Conservation (phyloP, 2,888 invertebrate species). For the Nomada hirtipes region DNA sequence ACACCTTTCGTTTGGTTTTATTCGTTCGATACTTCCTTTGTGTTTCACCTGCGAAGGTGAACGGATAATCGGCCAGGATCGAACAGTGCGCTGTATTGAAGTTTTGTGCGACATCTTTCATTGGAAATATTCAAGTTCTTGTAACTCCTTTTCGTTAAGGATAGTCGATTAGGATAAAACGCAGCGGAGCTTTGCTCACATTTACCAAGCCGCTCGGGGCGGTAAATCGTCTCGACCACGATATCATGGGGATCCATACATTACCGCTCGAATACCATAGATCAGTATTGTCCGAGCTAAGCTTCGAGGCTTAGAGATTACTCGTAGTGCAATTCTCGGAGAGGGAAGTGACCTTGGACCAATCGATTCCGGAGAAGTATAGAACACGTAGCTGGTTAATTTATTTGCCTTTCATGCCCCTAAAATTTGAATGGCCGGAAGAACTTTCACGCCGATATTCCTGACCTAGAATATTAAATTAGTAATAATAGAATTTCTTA, state of each 20-base stretch:
- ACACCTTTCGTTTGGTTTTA: too few relatives aligned
- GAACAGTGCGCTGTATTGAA: too few relatives aligned
- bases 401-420: background rate
- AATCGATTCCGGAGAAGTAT: slow-evolving; percentile 4
- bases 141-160: background rate
- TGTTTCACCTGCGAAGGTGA: too few relatives aligned
- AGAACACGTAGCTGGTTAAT: background rate
- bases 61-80: too few relatives aligned
- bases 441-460: too few relatives aligned
- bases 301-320: slow-evolving; percentile 27
- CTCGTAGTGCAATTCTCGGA: slow-evolving; percentile 1
- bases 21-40: too few relatives aligned
- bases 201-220: slow-evolving; percentile 1
- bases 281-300: slow-evolving; percentile 30
- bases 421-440: background rate
- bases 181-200: background rate
- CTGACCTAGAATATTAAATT: too few relatives aligned
- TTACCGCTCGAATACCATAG: slow-evolving; percentile 24
- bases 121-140: background rate
- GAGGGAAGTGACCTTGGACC: slow-evolving; percentile 3
- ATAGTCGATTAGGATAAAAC: background rate
- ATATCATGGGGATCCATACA: slow-evolving; percentile 24
- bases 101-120: too few relatives aligned
- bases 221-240: slow-evolving; percentile 21
- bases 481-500: too few relatives aligned